Evolutionary conservation across 2,797 vertebrate species (phyloP), one percentile per base, ranked within the genome.

Genomic region (Mareca strepera): DNA sequence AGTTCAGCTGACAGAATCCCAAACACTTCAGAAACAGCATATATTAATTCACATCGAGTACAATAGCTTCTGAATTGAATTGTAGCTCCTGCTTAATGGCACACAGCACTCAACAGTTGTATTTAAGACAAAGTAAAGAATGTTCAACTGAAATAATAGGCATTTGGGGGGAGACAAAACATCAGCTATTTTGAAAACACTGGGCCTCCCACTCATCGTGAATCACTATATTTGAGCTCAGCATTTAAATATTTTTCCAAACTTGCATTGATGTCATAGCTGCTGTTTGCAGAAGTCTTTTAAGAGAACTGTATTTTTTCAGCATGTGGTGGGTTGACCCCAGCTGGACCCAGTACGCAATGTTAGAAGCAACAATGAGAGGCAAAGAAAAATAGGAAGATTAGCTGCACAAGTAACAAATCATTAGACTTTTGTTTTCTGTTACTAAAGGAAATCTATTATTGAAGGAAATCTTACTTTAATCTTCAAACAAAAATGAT

Each of bases 171-270:
- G 28, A 90, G 58, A 91, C 53, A 92, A 94, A 95, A 92, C 64
- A 95, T 15, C 44, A 85, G 76, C 62, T 75, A 62, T 70, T 72
- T 79, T 74, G 75, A 86, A 94, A 95, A 95, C 53, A 89, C 37
- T 33, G 12, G 44, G 53, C 84, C 46, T 93, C 86, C 83, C 56
- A 90, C 95, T 75, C 35, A 0, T 21, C 2, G 3, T 84, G 90
- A 94, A 88, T 92, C 67, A 52, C 46, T 70, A 2, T 26, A 74
- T 92, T 69, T 86, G 74, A 94, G 59, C 67, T 79, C 86, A 69
- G 77, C 15, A 67, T 82, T 93, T 60, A 59, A 93, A 28, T 67
- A 59, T 67, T 92, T 90, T 84, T 79, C 74, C 50, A 33, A 68
- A 59, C 20, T 33, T 13, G n/a, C 48, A 56, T 35, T 84, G 46